Evolutionary conservation across 2,797 vertebrate genomes (phyloP), one percentile per base, ranked within the genome.

Genomic region (Typhlichthys eigenmanni): DNA sequence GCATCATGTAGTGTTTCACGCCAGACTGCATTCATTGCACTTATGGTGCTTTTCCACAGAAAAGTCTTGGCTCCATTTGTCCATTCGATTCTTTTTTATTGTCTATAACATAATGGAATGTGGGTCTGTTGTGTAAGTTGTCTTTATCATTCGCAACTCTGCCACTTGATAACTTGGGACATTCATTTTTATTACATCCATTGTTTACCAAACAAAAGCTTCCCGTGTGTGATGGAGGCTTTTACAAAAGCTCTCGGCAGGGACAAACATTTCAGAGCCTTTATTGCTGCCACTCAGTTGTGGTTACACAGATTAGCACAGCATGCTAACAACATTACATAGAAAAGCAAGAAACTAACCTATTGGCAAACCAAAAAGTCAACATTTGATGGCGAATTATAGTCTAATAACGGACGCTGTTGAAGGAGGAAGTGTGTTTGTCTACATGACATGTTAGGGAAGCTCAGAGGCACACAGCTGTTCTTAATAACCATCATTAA

Each of bases 401-500:
- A 45, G 45, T 75, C 55, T 73, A 74, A 75, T 55, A 47, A 43
- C 12, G 16, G 53, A 43, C 62, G 62, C 65, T 65, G 57, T 61
- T 56, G 2, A 56, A 73, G 61, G 59, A 67, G 19, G 49, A 49
- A 47, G 47, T 24, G 43, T 58, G 14, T 60, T 74, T 55, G 67
- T 68, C 38, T 64, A 9, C 58, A 69, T 38, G 45, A 34, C 66
- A 53, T 47, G 73, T 69, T 66, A 60, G 59, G 63, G 60, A 72
- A 64, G 74, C 76, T 81, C 68, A 60, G 57, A 77, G 76, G 77
- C 74, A 69, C 85, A 84, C 88, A 90, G 87, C 84, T 89, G 88
- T 60, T 86, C 71, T 54, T 87, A 89, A 91, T 90, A 86, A 87
- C 88, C 69, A 69, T 88, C 75, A 90, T 91, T 90, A 89, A 79